A percentile compares a stretch with the other conserved stretches of the same genome.
phyloP scores from a whole-genome alignment of 2,113 vertebrate genomes.

The Alethe diademata region DNA sequence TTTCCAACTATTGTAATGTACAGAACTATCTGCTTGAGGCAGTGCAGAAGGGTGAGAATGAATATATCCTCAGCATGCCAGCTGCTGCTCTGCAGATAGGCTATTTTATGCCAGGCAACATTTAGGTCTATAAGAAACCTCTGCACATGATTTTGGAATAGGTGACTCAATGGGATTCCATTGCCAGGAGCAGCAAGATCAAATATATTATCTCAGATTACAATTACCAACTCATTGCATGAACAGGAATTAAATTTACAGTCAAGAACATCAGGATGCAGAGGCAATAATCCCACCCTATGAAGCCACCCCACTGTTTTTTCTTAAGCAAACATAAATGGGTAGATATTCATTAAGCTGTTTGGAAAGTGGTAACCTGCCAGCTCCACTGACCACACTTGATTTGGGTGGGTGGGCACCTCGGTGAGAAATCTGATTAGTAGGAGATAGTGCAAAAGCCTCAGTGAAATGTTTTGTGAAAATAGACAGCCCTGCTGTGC shows the following conservation, averaged over 20 bases:
- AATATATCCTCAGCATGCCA: not conserved
- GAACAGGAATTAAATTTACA: conserved; percentile 21
- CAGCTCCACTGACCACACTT: conserved; percentile 7
- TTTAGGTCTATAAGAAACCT: not conserved
- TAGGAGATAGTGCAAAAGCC: not conserved
- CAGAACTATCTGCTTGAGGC: conserved; percentile 7
- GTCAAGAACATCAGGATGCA: conserved; percentile 8
- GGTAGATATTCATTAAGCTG: conserved; percentile 18
- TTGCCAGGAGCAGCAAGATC: conserved; percentile 32
- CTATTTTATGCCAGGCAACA: not conserved
- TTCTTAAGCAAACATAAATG: conserved; percentile 38
- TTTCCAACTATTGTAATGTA: not conserved
- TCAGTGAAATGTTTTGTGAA: conserved; percentile 6
- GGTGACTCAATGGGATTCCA: conserved; percentile 25
- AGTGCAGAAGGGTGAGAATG: not conserved
- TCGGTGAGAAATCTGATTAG: conserved; percentile 34
- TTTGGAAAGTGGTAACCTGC: not conserved
- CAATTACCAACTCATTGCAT: not conserved
- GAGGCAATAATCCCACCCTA: conserved; percentile 2
- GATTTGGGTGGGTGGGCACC: conserved; percentile 13
- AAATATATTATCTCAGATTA: not conserved
- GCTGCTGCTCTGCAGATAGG: not conserved
- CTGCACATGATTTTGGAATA: not conserved
- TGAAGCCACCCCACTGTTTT: not conserved
- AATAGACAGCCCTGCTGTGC: conserved; percentile 20